A percentile compares a stretch with the other conserved stretches of the same genome.
Conservation (phyloP, 2,797 vertebrate genomes). For the Pangasius larnaudii region DNA sequence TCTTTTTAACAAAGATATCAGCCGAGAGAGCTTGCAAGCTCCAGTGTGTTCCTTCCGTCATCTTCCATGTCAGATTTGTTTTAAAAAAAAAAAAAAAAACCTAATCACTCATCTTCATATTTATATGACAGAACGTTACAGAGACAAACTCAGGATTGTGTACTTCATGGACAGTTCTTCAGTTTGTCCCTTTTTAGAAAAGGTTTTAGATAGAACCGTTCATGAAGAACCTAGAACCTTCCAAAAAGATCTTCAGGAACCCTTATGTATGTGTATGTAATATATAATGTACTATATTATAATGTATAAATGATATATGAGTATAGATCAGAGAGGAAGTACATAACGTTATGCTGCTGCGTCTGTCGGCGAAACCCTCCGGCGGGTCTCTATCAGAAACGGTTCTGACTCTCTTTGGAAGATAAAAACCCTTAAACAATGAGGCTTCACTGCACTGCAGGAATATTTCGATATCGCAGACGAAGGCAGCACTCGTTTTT, state of each 20-base stretch:
- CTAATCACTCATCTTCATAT: background rate
- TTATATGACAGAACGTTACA: background rate
- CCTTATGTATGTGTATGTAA: too few species aligned
- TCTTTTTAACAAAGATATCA: background rate
- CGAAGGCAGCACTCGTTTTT: background rate
- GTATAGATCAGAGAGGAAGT: background rate
- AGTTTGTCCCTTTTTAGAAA: background rate
- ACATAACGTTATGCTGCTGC: background rate
- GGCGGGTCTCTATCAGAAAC: background rate
- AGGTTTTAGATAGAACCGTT: background rate
- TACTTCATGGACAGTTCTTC: background rate
- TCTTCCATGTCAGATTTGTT: too few species aligned
- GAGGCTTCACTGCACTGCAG: background rate
- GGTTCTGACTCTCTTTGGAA: background rate
- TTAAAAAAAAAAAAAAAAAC: too few species aligned
- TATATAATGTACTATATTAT: too few species aligned
- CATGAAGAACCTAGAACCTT: background rate
- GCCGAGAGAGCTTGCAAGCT: background rate
- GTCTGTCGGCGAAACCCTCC: background rate
- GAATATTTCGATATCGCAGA: background rate
- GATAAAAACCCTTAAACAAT: background rate
- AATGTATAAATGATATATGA: too few species aligned
- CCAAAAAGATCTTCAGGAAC: background rate
- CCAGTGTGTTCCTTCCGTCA: background rate
- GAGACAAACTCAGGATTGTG: too few species aligned